A percentile compares a stretch with the other conserved stretches of the same genome.
These are phyloP conservation scores for Notarius quadriscutis DNA, from an alignment of 2,113 vertebrate species.

Conservation along the genomic window DNA sequence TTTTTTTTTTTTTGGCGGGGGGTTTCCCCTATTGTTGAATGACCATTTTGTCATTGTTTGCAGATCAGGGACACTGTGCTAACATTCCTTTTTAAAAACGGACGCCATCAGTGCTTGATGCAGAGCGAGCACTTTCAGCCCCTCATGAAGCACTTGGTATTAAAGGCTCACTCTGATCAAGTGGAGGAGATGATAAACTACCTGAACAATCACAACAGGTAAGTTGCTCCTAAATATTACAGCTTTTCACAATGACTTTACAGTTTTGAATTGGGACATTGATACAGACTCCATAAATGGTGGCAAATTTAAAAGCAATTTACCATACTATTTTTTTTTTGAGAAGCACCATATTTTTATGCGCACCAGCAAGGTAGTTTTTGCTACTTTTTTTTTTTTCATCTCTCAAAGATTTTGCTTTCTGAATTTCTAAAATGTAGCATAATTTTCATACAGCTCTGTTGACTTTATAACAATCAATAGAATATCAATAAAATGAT, in stretches of 20 bases:
- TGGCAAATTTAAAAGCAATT: not conserved
- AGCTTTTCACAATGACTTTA: not conserved
- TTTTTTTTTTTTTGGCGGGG: not conserved
- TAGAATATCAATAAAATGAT: not conserved
- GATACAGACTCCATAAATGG: not conserved
- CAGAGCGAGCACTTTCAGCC: constrained; percentile 79
- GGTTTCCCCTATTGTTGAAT: too few species aligned
- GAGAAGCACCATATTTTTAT: not conserved
- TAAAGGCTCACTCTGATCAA: constrained; percentile 58
- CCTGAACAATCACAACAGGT: constrained; percentile 80
- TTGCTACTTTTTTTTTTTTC: not conserved
- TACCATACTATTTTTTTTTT: not conserved
- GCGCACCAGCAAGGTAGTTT: not conserved
- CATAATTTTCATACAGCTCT: not conserved
- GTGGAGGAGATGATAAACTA: constrained; percentile 78
- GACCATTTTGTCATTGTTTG: not conserved
- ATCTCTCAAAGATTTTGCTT: not conserved
- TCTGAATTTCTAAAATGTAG: not conserved
- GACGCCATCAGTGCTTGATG: constrained; percentile 76
- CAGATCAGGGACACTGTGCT: constrained; percentile 82
- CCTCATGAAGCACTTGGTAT: constrained; percentile 76
- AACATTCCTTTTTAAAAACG: constrained; percentile 73
- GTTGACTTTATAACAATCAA: not conserved
- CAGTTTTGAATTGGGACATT: not conserved
- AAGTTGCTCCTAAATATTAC: constrained; percentile 33